Evolutionary conservation across 1,140 invertebrate genomes (phyloP), one percentile per base, ranked within the genome.

Genomic region (Telenomus remus): DNA sequence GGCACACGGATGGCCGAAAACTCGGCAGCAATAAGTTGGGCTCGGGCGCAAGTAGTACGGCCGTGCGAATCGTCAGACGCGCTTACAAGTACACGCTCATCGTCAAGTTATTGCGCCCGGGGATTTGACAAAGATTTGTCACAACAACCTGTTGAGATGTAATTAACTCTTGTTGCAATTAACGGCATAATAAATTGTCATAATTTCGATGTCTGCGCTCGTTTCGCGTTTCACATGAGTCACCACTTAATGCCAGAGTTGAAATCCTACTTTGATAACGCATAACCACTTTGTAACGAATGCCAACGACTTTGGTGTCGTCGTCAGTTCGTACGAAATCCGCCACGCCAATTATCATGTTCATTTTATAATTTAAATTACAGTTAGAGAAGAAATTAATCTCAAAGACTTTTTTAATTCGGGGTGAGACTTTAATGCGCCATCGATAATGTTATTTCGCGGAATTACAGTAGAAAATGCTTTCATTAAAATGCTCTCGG

Each of bases 81-180:
- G 77, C 73, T 79, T 80, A 13, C 43, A 47, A 47, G 53, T 57
- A 80, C 56, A 72, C 55, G 19, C 51, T 27, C 48, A 53, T 76
- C 59, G 50, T 37, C 43, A 37, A 15, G 61, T 71, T 79, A 81
- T 79, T 81, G 61, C 43, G 14, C 34, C 16, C 1, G 55, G 57
- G 59, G 64, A 47, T 77, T 60, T 49, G 71, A 44, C 51, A 27
- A 27, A 35, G 50, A 50, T 56, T 61, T 66, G 37, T 19, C 44
- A 54, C 49, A 71, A 79, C 80, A 82, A 74, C 80, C 80, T 80
- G 80, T 80, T 80, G 76, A 55, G 61, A 39, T 66, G 72, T 48
- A 61, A 79, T 80, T 77, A 76, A 46, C 35, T 39, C 37, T 39
- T 43, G 16, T 48, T 42, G 43, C 39, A 56, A 64, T 60, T 46